These are phyloP conservation scores for Oscheius sp. DNA, from an alignment of 2,888 invertebrate genomes.

Conservation along the genomic window DNA sequence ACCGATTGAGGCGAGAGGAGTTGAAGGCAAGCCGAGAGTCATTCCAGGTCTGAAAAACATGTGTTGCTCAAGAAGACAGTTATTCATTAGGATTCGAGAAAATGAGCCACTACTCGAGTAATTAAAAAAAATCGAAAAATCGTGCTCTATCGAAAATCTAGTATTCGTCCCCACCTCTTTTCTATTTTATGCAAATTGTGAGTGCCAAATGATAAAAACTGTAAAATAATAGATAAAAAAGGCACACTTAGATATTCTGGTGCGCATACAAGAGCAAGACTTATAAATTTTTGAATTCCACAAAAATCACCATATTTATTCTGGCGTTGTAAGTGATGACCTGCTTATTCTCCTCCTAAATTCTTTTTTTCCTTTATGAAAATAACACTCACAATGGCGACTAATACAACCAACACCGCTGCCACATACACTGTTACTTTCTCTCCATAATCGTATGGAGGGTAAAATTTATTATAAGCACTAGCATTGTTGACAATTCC, in stretches of 20 bases:
- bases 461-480: background rate
- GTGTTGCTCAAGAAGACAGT: too few relatives aligned
- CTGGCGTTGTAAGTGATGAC: conserved; percentile 15
- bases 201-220: too few relatives aligned
- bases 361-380: background rate
- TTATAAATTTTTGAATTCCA: too few relatives aligned
- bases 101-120: too few relatives aligned
- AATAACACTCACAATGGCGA: background rate
- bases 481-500: background rate
- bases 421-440: background rate
- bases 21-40: conserved; percentile 1
- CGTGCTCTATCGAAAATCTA: too few relatives aligned
- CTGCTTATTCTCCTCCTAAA: conserved; percentile 13
- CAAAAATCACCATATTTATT: conserved; percentile 14
- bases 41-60: conserved; percentile 3
- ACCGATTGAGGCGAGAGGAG: background rate
- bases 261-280: too few relatives aligned
- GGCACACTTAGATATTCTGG: too few relatives aligned
- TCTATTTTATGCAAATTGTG: too few relatives aligned
- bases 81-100: too few relatives aligned
- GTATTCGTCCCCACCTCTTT: too few relatives aligned
- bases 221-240: too few relatives aligned
- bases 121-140: too few relatives aligned
- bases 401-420: background rate
- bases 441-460: background rate